These are phyloP conservation scores for Pogonus chalceus DNA, from an alignment of 1,140 invertebrate genomes.

Conservation along the genomic window DNA sequence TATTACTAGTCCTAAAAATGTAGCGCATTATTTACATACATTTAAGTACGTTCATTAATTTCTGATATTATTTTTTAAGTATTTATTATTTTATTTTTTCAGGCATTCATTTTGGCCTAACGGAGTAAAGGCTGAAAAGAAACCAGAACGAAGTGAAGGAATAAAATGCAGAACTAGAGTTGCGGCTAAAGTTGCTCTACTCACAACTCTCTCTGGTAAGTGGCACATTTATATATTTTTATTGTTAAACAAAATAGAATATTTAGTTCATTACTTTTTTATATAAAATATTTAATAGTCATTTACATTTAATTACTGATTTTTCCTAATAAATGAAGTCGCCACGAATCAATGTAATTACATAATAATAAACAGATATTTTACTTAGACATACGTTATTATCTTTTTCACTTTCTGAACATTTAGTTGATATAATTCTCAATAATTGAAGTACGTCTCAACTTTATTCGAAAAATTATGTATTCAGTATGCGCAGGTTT, in stretches of 20 bases:
- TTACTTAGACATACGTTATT: too few species aligned
- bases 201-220: constrained; percentile 66
- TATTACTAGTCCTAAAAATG: constrained; percentile 79
- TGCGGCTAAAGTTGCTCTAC: constrained; percentile 73
- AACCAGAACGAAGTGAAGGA: constrained; percentile 53
- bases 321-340: too few species aligned
- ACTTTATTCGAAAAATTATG: too few species aligned
- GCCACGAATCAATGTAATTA: too few species aligned
- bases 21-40: constrained; percentile 76
- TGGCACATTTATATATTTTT: constrained; percentile 11
- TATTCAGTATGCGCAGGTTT: too few species aligned
- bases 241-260: constrained; percentile 8
- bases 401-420: too few species aligned
- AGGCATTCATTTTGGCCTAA: constrained; percentile 74
- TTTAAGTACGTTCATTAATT: constrained; percentile 59
- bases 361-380: too few species aligned
- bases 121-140: constrained; percentile 51
- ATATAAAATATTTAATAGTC: too few species aligned
- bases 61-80: neutral
- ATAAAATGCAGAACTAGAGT: constrained; percentile 72
- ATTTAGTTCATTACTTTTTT: too few species aligned
- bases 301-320: too few species aligned
- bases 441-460: too few species aligned
- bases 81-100: constrained; percentile 11
- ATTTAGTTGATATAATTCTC: too few species aligned